phyloP scores from a whole-genome alignment of 2,113 vertebrate genomes.

The Triplophysa tibetana region DNA sequence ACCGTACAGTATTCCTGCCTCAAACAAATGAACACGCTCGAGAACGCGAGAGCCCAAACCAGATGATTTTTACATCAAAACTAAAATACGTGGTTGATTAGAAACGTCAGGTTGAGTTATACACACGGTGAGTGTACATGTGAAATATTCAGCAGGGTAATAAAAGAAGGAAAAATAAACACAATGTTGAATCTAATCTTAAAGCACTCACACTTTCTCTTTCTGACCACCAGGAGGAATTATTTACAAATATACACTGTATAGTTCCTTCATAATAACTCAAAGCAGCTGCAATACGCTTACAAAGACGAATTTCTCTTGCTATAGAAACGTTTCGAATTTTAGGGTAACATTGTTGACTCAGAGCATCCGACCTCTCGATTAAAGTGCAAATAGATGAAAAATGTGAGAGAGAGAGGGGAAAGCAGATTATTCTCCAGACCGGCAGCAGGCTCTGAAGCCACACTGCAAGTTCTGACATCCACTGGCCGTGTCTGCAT shows the following conservation, averaged over 20 bases:
- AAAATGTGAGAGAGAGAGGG: conserved; percentile 12
- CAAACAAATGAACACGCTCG: not conserved
- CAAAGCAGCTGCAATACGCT: not conserved
- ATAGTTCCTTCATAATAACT: conserved; percentile 19
- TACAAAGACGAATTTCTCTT: not conserved
- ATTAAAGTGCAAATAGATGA: conserved; percentile 49
- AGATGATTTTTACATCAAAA: not conserved
- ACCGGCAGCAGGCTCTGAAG: conserved; percentile 98
- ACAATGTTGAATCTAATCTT: not conserved
- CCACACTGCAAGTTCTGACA: conserved; percentile 99
- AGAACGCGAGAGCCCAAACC: not conserved
- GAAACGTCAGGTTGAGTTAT: not conserved
- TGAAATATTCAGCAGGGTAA: not conserved
- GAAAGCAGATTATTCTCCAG: conserved; percentile 85
- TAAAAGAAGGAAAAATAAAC: not conserved
- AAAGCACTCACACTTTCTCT: not conserved
- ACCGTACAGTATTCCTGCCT: not conserved
- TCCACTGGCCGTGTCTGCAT: conserved; percentile 94
- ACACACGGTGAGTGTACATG: not conserved
- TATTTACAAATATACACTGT: conserved; percentile 52
- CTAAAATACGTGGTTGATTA: not conserved
- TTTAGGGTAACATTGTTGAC: not conserved
- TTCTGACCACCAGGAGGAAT: not conserved
- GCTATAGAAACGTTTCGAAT: not conserved
- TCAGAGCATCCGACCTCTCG: not conserved